Evolutionary conservation across 2,888 invertebrate genomes (phyloP).

Genomic region (Julus scandinavius): DNA sequence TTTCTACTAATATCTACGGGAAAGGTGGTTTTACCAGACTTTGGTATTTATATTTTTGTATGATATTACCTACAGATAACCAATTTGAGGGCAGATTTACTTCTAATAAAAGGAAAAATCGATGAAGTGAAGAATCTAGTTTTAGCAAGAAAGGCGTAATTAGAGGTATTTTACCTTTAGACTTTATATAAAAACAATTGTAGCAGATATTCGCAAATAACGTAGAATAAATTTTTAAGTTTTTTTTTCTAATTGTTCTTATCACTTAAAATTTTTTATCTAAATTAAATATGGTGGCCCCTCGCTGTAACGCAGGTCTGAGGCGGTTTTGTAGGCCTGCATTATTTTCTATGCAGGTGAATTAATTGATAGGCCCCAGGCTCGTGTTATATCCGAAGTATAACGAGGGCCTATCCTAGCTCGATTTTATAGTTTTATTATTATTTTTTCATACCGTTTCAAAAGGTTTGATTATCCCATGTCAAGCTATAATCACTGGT

Average conservation of each 20-base stretch:
- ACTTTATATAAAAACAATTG: background rate
- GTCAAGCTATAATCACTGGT: too few species aligned
- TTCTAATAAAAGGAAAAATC: background rate
- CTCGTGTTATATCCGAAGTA: too few species aligned
- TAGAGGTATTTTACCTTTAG: background rate
- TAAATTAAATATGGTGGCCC: background rate
- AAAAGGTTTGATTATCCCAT: too few species aligned
- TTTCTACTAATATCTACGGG: background rate
- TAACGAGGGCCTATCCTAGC: too few species aligned
- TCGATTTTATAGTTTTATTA: too few species aligned
- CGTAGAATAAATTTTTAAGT: background rate
- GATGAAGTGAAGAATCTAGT: constrained; percentile 21
- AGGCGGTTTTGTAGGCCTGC: too few species aligned
- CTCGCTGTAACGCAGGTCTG: too few species aligned
- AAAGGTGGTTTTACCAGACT: too few species aligned
- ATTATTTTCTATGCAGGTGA: too few species aligned
- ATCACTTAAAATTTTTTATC: background rate
- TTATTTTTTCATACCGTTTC: too few species aligned
- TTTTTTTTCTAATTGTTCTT: background rate
- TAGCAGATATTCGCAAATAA: background rate
- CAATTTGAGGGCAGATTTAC: background rate
- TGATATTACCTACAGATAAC: constrained; percentile 18
- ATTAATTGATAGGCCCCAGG: too few species aligned
- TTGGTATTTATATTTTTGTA: background rate
- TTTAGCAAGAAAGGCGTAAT: background rate